Evolutionary conservation across 2,888 invertebrate species (phyloP).

Genomic region (Troides helena): DNA sequence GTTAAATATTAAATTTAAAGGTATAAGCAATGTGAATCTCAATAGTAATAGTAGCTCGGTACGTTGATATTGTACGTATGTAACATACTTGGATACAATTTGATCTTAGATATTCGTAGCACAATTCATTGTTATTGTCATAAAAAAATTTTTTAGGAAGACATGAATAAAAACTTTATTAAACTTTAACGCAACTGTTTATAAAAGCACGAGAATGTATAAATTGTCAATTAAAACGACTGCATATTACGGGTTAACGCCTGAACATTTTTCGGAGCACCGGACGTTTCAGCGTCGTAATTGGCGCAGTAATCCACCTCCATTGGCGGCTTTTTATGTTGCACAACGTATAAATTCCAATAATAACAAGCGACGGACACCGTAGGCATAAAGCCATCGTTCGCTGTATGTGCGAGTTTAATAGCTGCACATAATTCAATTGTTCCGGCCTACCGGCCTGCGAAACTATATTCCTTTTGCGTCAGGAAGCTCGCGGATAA

Average conservation of each 20-base stretch:
- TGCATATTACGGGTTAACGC: conserved; percentile 7
- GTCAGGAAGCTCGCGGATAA: conserved; percentile 39
- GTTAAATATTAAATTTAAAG: too few relatives aligned
- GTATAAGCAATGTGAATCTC: background rate
- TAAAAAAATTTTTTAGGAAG: background rate
- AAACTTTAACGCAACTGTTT: conserved; percentile 5
- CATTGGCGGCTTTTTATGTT: conserved; percentile 25
- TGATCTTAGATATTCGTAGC: background rate
- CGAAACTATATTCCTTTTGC: conserved; percentile 64
- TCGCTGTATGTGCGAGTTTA: conserved; percentile 50
- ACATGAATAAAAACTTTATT: background rate
- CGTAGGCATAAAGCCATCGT: conserved; percentile 48
- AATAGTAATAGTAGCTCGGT: background rate
- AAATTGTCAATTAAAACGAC: conserved; percentile 17
- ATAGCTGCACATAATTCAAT: conserved; percentile 72
- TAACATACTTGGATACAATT: background rate
- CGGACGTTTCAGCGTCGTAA: conserved; percentile 10
- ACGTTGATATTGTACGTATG: background rate
- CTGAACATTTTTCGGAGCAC: conserved; percentile 5
- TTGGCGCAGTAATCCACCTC: conserved; percentile 19
- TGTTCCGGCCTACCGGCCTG: conserved; percentile 63
- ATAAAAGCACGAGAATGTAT: conserved; percentile 2
- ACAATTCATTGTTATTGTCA: background rate
- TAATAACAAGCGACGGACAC: conserved; percentile 50
- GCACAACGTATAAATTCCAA: conserved; percentile 42